Conservation (phyloP, 2,888 invertebrate species). For the Leptodirus hochenwartii region DNA sequence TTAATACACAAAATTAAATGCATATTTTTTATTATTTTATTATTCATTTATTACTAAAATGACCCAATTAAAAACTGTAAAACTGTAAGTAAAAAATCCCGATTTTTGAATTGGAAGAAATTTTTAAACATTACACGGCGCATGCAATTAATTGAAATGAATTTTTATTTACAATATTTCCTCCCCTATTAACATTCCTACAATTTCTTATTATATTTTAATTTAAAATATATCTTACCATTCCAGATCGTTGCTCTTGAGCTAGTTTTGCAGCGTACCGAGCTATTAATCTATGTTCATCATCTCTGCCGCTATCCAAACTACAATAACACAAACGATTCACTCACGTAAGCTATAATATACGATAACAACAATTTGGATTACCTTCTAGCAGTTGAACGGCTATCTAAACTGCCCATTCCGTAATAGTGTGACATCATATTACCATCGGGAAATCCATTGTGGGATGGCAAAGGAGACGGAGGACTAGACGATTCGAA, state of each 20-base stretch:
- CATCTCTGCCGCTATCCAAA: constrained; percentile 42
- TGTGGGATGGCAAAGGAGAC: constrained; percentile 82
- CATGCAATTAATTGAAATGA: no score
- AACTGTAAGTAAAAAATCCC: no score
- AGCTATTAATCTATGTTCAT: constrained; percentile 92
- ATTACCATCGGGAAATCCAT: constrained; percentile 68
- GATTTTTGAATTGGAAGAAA: no score
- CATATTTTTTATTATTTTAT: no score
- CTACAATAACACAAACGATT: constrained; percentile 17
- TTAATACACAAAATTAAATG: no score
- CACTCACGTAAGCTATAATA: constrained; percentile 1
- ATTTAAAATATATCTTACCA: constrained; percentile 26
- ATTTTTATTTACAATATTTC: not conserved
- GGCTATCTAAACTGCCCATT: constrained; percentile 56
- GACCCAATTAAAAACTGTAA: no score
- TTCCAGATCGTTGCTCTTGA: constrained; percentile 65
- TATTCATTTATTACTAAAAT: no score
- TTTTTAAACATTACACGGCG: no score
- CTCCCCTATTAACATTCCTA: not conserved
- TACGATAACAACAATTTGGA: constrained; percentile 6
- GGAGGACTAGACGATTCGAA: constrained; percentile 47
- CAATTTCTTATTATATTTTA: no score
- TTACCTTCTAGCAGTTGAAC: constrained; percentile 39
- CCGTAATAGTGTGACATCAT: constrained; percentile 46
- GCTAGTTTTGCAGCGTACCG: constrained; percentile 91